Conservation (phyloP, 2,888 invertebrate species). For the Cantharis nigra region DNA sequence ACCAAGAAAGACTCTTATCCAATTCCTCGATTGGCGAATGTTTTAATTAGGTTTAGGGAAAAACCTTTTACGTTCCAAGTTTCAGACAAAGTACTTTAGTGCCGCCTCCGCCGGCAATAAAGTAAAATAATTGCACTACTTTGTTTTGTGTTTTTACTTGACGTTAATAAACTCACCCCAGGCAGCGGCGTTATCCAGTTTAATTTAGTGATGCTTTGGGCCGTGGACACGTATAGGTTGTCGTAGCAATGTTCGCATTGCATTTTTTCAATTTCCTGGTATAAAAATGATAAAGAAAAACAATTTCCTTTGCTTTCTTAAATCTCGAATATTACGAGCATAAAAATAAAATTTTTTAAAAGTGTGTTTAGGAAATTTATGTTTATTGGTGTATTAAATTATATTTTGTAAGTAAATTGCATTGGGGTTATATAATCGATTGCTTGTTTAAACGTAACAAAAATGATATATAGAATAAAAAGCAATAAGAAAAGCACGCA, state of each 20-base stretch:
- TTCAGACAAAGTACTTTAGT: too few species aligned
- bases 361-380: neutral
- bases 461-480: neutral
- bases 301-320: neutral
- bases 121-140: too few species aligned
- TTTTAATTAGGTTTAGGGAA: too few species aligned
- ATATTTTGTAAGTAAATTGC: neutral
- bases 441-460: neutral
- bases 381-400: neutral
- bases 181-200: neutral
- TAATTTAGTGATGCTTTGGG: neutral
- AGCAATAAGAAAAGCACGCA: neutral
- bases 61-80: too few species aligned
- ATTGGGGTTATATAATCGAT: neutral
- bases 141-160: too few species aligned
- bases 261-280: neutral
- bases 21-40: too few species aligned
- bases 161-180: too few species aligned
- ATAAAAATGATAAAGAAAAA: neutral
- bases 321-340: neutral
- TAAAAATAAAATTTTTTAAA: neutral
- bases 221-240: neutral
- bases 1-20: too few species aligned
- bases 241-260: neutral
- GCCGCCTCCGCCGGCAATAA: too few species aligned